phyloP scores from a whole-genome alignment of 1,140 invertebrate species.

The Nasonia vitripennis region DNA sequence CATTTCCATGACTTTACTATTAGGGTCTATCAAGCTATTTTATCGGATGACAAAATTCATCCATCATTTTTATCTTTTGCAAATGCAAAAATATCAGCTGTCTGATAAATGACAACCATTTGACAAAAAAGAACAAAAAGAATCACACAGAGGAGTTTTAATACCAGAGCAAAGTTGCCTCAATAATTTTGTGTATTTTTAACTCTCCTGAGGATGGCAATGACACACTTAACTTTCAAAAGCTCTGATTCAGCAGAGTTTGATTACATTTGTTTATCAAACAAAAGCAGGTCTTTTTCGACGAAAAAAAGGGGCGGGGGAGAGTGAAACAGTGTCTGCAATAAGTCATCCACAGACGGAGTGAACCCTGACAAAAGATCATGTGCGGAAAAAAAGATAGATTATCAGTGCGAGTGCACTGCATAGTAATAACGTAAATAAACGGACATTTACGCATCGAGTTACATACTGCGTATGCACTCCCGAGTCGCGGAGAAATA shows the following conservation, averaged over 20 bases:
- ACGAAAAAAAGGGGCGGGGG: neutral
- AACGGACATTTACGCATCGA: neutral
- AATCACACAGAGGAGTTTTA: neutral
- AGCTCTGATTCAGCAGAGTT: constrained; percentile 19
- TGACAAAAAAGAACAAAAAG: neutral
- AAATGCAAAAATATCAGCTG: constrained; percentile 15
- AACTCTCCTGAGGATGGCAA: neutral
- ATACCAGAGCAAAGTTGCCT: neutral
- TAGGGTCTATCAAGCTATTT: neutral
- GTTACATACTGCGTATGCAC: neutral
- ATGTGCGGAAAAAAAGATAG: neutral
- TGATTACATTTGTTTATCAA: constrained; percentile 11
- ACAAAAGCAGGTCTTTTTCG: neutral
- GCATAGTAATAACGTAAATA: neutral
- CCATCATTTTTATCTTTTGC: constrained; percentile 11
- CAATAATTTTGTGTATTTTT: neutral
- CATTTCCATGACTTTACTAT: neutral
- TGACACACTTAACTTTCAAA: constrained; percentile 14
- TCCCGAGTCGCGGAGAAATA: neutral
- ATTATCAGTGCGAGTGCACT: neutral
- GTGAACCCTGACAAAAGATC: neutral
- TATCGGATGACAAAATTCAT: neutral
- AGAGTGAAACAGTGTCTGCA: neutral
- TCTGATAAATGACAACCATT: constrained; percentile 19
- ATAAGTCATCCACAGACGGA: neutral